Evolutionary conservation across 2,113 vertebrate species (phyloP), one percentile per base, ranked within the genome.

Genomic region (Sinocyclocheilus grahami): DNA sequence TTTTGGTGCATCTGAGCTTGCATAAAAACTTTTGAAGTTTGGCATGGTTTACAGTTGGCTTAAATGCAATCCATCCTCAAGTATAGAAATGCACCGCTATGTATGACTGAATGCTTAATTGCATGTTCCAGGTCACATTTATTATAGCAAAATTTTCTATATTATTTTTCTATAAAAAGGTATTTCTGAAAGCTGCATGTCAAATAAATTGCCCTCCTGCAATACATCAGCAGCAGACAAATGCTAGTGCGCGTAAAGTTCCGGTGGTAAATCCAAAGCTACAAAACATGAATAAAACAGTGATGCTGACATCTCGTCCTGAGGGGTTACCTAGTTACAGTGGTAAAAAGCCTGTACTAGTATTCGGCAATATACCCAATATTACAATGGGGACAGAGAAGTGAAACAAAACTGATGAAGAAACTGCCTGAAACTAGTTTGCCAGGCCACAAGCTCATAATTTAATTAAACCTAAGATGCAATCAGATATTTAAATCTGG

Each of bases 241-340:
- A 46, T 42, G 39, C 37, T n/a, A n/a, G 39, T 46, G 37, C 39
- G 18, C 4, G 7, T 71, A 20, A 71, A 37, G 30, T 74, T 74
- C 71, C 5, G 20, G 71, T 76, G 72, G 42, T 76, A 48, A 74
- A 74, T 46, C 71, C 71, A 74, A 74, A 42, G 71, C 71, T 42
- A 11, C 20, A 46, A 74, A 74, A 74, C 71, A 74, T 74, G 71
- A 74, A 74, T 74, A 74, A 74, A 74, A 74, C 71, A 74, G 39
- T 4, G 10, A 74, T 22, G 37, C 71, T 74, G 71, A 6, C 71
- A 74, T 46, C 37, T 74, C 39, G 10, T 46, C 71, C 71, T 46
- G 71, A 74, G 67, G 67, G 30, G 30, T 71, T 71, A 71, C 30
- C 67, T 37, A 71, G 67, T 71, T 20, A 55, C 53, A 55, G 53